Percentiles rank a stretch among this genome's conserved stretches.
Conservation (phyloP, 2,888 invertebrate species). For the Philaethria dido region DNA sequence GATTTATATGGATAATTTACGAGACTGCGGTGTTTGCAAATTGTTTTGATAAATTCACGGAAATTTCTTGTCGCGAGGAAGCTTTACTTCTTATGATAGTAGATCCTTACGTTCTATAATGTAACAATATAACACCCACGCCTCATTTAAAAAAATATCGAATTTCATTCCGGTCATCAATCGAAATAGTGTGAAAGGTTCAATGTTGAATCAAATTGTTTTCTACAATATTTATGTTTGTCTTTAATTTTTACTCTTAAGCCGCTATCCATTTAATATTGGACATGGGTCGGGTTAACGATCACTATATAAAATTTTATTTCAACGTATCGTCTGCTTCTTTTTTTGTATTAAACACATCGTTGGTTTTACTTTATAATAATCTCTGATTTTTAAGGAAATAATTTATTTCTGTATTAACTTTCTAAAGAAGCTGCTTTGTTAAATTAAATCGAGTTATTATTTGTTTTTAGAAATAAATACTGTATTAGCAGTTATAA, state of each 20-base stretch:
- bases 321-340: conserved; percentile 69
- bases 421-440: conserved; percentile 22
- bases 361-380: conserved; percentile 77
- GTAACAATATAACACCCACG: conserved; percentile 66
- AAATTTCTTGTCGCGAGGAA: not conserved
- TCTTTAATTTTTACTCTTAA: conserved; percentile 81
- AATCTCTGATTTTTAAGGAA: conserved; percentile 58
- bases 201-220: conserved; percentile 72
- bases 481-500: too few species aligned
- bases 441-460: not conserved
- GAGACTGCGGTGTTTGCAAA: not conserved
- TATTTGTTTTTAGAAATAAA: too few species aligned
- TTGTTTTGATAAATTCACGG: not conserved
- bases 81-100: not conserved
- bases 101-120: conserved; percentile 13
- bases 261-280: conserved; percentile 79
- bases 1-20: too few species aligned
- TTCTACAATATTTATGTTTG: conserved; percentile 75
- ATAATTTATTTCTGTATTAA: conserved; percentile 44
- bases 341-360: conserved; percentile 74
- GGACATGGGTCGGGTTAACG: conserved; percentile 77
- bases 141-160: conserved; percentile 69
- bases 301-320: conserved; percentile 82
- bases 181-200: conserved; percentile 55
- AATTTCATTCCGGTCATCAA: conserved; percentile 76